Evolutionary conservation across 2,113 vertebrate genomes (phyloP).

Genomic region (Proteles cristata): DNA sequence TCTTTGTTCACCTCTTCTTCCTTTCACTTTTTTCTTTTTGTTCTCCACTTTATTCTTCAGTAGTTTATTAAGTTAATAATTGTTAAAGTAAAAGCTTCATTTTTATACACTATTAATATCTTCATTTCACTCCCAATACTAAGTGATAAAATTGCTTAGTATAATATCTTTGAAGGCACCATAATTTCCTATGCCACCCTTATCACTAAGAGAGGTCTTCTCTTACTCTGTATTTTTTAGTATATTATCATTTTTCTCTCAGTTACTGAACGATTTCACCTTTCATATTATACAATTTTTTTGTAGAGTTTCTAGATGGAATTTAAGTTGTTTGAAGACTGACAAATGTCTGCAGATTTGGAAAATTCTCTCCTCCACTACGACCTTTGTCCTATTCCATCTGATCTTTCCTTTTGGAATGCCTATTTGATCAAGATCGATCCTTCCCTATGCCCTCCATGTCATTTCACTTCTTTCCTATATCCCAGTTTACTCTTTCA

Average conservation of each 20-base stretch:
- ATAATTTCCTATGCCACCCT: neutral
- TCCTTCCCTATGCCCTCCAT: neutral
- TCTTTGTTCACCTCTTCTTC: neutral
- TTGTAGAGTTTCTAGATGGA: neutral
- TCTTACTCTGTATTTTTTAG: neutral
- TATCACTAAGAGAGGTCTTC: neutral
- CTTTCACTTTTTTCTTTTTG: neutral
- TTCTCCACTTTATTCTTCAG: neutral
- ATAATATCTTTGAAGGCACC: neutral
- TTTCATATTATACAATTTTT: neutral
- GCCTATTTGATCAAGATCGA: neutral
- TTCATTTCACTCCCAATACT: neutral
- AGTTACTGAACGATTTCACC: neutral
- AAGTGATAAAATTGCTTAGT: neutral
- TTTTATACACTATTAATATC: neutral
- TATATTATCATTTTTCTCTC: neutral
- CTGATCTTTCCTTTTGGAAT: neutral
- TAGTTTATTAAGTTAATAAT: neutral
- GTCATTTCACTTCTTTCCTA: neutral
- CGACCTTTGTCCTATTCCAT: neutral
- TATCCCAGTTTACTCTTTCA: neutral
- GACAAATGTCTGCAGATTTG: neutral
- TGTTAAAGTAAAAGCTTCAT: neutral
- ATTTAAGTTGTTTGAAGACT: neutral
- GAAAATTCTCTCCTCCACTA: neutral